Percentiles rank a stretch among this genome's conserved stretches.
These are phyloP conservation scores for Nasonovia ribisnigri DNA, from an alignment of 2,888 invertebrate species.

Conservation along the genomic window DNA sequence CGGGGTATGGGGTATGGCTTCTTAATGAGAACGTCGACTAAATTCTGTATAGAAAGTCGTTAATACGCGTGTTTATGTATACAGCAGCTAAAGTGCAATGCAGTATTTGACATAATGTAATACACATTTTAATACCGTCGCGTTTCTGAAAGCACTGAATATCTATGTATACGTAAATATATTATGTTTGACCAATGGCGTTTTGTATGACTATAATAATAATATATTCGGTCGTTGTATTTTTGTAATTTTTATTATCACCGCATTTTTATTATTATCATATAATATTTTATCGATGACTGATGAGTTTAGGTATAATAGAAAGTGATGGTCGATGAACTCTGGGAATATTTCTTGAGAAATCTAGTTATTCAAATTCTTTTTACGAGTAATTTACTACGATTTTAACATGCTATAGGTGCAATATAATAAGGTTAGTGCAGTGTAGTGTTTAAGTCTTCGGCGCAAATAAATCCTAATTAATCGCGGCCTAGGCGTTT, in stretches of 20 bases:
- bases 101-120: slow-evolving; percentile 15
- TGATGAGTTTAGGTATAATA: slow-evolving; percentile 37
- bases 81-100: neutral
- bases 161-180: neutral
- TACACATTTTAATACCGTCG: neutral
- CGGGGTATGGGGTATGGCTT: neutral
- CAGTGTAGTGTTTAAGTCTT: neutral
- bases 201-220: neutral
- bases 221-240: neutral
- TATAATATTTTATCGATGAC: slow-evolving; percentile 33
- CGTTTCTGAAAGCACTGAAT: neutral
- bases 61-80: neutral
- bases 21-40: neutral
- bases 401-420: neutral
- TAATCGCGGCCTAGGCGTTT: slow-evolving; percentile 33
- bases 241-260: neutral
- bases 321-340: slow-evolving; percentile 60
- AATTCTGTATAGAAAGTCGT: slow-evolving; percentile 42
- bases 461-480: slow-evolving; percentile 50
- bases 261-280: neutral
- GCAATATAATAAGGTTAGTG: neutral
- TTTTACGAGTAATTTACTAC: slow-evolving; percentile 25
- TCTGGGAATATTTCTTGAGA: slow-evolving; percentile 62
- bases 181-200: neutral
- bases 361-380: slow-evolving; percentile 63